Evolutionary conservation across 2,113 vertebrate genomes (phyloP).

Genomic region (Euleptes europaea): DNA sequence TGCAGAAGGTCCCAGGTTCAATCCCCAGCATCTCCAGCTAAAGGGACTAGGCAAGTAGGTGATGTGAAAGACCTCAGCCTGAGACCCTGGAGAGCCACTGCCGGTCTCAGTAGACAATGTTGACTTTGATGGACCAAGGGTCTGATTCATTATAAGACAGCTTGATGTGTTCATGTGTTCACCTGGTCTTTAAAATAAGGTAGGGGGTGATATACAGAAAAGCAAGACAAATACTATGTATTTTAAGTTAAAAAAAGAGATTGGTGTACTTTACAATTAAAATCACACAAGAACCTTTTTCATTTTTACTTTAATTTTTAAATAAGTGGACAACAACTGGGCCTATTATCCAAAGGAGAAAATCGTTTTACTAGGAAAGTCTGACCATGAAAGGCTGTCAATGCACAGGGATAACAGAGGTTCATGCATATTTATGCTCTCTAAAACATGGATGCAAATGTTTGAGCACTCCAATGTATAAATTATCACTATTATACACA

Average conservation of each 20-base stretch:
- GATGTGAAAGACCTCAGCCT: too few relatives aligned
- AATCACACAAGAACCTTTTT: background rate
- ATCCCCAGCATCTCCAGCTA: too few relatives aligned
- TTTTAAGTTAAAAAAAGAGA: background rate
- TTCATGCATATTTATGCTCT: background rate
- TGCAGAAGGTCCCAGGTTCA: too few relatives aligned
- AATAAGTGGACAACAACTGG: background rate
- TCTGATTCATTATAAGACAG: background rate
- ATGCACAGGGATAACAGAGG: background rate
- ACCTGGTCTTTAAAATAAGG: background rate
- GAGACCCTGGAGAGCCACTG: too few relatives aligned
- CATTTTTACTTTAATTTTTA: background rate
- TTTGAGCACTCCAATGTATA: background rate
- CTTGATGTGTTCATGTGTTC: too few relatives aligned
- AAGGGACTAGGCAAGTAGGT: too few relatives aligned
- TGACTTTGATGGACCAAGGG: too few relatives aligned
- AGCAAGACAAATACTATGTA: too few relatives aligned
- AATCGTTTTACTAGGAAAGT: background rate
- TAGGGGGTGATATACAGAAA: background rate
- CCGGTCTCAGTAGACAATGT: too few relatives aligned
- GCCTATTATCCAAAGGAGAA: background rate
- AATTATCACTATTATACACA: background rate
- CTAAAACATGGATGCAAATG: background rate
- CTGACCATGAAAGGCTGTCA: background rate
- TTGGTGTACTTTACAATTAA: background rate